These are phyloP conservation scores for Amblyteles armatorius DNA, from an alignment of 2,888 invertebrate genomes.

Conservation along the genomic window DNA sequence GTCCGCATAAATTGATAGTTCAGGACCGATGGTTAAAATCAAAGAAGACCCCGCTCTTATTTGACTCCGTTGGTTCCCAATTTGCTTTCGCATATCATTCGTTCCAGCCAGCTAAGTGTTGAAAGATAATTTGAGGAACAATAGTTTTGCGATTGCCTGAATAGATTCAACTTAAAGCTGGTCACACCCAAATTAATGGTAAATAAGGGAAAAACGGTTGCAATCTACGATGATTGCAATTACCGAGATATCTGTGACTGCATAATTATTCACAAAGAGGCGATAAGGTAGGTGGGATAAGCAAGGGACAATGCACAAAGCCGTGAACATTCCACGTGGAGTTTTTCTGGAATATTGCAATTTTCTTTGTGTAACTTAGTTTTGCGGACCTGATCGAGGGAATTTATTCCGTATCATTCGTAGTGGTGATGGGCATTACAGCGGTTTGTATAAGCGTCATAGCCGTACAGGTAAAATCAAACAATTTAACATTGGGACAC, in stretches of 20 bases:
- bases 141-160: background rate
- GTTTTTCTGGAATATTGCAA: background rate
- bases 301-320: background rate
- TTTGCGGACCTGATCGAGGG: background rate
- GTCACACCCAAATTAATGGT: background rate
- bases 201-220: background rate
- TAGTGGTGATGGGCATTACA: background rate
- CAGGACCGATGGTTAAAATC: background rate
- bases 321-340: background rate
- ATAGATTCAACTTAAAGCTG: conserved; percentile 6
- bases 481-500: background rate
- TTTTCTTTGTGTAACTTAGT: background rate
- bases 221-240: background rate
- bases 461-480: background rate
- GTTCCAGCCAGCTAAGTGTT: background rate
- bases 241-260: background rate
- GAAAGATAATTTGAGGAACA: background rate
- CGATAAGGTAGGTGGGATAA: background rate
- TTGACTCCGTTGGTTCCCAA: no score
- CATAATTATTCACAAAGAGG: background rate
- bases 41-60: background rate
- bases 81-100: background rate
- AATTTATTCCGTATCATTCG: background rate
- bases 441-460: background rate
- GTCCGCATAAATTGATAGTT: background rate